phyloP scores from a whole-genome alignment of 2,888 invertebrate genomes.

The Gerris lacustris region DNA sequence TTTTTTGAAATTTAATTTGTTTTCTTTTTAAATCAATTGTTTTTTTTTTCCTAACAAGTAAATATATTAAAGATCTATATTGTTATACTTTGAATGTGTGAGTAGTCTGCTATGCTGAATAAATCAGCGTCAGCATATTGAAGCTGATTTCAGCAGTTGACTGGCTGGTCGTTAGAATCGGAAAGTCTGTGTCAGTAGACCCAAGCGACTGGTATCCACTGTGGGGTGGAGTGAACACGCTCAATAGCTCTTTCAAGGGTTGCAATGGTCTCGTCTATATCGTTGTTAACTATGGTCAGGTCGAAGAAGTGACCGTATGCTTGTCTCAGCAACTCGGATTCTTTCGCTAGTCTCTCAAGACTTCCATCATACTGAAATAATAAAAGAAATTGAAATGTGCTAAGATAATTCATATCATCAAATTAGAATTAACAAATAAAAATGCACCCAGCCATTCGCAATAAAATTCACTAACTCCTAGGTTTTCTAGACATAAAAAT shows the following conservation, averaged over 20 bases:
- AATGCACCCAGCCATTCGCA: no score
- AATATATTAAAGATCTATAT: no score
- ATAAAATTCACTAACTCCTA: no score
- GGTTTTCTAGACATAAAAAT: no score
- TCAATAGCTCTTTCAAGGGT: conserved; percentile 84
- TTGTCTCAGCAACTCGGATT: conserved; percentile 89
- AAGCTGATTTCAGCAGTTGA: not conserved
- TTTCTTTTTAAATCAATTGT: no score
- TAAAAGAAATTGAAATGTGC: not conserved
- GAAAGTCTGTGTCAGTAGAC: conserved; percentile 63
- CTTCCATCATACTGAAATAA: conserved; percentile 89
- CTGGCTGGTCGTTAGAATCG: not conserved
- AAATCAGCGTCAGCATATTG: not conserved
- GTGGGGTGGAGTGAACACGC: conserved; percentile 77
- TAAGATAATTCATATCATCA: not conserved
- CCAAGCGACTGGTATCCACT: conserved; percentile 98
- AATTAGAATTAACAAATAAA: no score
- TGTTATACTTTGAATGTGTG: no score
- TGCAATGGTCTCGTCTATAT: conserved; percentile 95
- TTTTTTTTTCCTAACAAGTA: no score
- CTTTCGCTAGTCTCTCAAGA: conserved; percentile 85
- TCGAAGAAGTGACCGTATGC: conserved; percentile 99
- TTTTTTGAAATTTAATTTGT: no score
- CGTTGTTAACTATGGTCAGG: conserved; percentile 94
- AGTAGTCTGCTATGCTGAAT: no score